These are phyloP conservation scores for Neotoma lepida DNA, from an alignment of 2,113 vertebrate species.

Conservation along the genomic window DNA sequence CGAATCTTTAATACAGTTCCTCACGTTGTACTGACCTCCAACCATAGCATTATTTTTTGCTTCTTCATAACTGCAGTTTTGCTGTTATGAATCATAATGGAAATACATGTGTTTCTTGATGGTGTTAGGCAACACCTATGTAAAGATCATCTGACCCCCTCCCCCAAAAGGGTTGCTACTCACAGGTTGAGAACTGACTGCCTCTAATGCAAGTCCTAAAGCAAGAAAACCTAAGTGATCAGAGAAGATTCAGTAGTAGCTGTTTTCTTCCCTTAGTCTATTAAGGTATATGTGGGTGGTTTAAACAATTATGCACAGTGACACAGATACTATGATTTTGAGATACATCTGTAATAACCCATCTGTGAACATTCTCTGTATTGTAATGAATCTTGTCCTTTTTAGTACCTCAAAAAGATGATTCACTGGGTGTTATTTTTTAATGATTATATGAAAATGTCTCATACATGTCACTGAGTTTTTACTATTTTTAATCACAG, in stretches of 20 bases:
- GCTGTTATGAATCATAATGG: background rate
- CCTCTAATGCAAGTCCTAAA: slow-evolving; percentile 22
- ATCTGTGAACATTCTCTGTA: slow-evolving; percentile 43
- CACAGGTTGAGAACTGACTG: background rate
- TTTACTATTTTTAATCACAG: slow-evolving; percentile 39
- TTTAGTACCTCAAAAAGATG: slow-evolving; percentile 56
- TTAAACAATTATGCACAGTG: slow-evolving; percentile 43
- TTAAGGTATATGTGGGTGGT: slow-evolving; percentile 15
- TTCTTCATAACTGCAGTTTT: background rate
- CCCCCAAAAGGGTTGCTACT: background rate
- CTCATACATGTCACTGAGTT: slow-evolving; percentile 27
- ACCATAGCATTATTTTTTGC: background rate
- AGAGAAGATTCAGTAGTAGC: slow-evolving; percentile 21
- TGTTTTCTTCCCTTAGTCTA: background rate
- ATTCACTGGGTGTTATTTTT: slow-evolving; percentile 32
- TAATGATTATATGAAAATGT: slow-evolving; percentile 43
- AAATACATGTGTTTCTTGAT: background rate
- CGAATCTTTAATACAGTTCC: background rate
- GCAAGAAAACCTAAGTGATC: slow-evolving; percentile 23
- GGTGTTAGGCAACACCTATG: background rate
- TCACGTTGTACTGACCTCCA: background rate
- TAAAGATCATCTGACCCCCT: background rate
- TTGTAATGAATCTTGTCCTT: slow-evolving; percentile 47
- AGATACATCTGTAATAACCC: slow-evolving; percentile 10
- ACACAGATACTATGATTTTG: slow-evolving; percentile 30